Evolutionary conservation across 2,113 vertebrate species (phyloP), one percentile per base, ranked within the genome.

Genomic region (Calidris pugnax): DNA sequence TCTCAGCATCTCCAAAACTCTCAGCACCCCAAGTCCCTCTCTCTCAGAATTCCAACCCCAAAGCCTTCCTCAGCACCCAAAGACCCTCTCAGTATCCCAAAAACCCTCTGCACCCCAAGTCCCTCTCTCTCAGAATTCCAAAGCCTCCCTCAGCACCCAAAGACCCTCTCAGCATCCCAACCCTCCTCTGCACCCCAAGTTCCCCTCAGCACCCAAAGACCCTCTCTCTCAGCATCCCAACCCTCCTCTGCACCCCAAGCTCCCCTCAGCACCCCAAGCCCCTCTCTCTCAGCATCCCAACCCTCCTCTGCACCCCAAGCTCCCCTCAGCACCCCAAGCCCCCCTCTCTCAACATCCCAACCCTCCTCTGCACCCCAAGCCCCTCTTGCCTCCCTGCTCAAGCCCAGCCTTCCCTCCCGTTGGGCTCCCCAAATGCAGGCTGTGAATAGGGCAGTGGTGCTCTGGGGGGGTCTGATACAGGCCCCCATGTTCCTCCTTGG

Each of bases 241-340:
- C n/a, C n/a, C n/a, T n/a, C n/a, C n/a, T n/a, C n/a, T n/a, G n/a
- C n/a, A 27, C 14, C 24, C n/a, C 28, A 45, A 66, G 18, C 3
- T 35, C 13, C 14, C 33, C 24, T 51, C 50, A 51, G 24, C 50
- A 51, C 5, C 17, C 17, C 28, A 9, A 14, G 5, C 2, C 9
- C 10, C 7, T n/a, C n/a, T n/a, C n/a, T n/a, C 53, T 10, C 62
- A 27, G 20, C 50, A 23, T 12, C 39, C 23, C 14, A 32, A 19
- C 22, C 24, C 8, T 12, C 15, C 10, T 20, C 15, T 17, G n/a
- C n/a, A n/a, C 3, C 10, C 3, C 12, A 20, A 2, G 1, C 3
- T 30, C 26, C 39, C 6, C 33, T 59, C 53, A 48, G 66, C 26
- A 45, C 30, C 72, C 53, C 19, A 51, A 41, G 0, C 13, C 28